These are phyloP conservation scores for Paguma larvata DNA, from an alignment of 2,797 vertebrate species.

Conservation along the genomic window DNA sequence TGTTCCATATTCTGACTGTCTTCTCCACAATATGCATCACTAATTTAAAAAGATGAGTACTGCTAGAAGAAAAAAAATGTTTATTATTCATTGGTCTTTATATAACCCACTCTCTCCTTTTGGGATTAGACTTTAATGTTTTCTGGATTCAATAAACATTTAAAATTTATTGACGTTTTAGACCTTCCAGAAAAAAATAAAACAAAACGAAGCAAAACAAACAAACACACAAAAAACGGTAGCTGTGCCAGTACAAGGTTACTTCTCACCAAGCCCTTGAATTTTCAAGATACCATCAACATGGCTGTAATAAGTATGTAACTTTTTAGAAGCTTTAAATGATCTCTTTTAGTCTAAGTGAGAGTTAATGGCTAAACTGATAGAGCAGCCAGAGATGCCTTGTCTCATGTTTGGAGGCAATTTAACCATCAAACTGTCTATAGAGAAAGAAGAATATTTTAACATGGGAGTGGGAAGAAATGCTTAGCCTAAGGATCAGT, in stretches of 20 bases:
- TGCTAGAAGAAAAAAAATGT: neutral
- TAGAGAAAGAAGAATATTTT: conserved; percentile 35
- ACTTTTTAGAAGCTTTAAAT: conserved; percentile 12
- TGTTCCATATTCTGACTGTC: neutral
- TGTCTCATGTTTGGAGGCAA: conserved; percentile 8
- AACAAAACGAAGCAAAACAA: no score
- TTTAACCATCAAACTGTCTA: conserved; percentile 37
- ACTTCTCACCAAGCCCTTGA: neutral
- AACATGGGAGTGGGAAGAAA: conserved; percentile 15
- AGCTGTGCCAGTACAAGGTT: neutral
- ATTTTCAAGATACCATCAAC: neutral
- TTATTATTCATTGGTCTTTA: neutral
- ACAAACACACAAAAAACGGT: neutral
- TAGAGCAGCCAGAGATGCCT: neutral
- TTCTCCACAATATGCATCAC: neutral
- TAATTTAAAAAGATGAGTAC: neutral
- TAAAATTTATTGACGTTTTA: conserved; percentile 43
- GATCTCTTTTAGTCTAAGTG: neutral
- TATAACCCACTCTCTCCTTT: neutral
- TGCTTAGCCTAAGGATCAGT: neutral
- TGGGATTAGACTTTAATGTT: neutral
- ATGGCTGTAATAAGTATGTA: neutral
- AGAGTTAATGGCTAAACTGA: neutral
- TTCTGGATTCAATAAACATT: conserved; percentile 14
- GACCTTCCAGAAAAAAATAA: neutral